phyloP scores from a whole-genome alignment of 2,797 vertebrate genomes.

The Mormyrus hasselquistii region DNA sequence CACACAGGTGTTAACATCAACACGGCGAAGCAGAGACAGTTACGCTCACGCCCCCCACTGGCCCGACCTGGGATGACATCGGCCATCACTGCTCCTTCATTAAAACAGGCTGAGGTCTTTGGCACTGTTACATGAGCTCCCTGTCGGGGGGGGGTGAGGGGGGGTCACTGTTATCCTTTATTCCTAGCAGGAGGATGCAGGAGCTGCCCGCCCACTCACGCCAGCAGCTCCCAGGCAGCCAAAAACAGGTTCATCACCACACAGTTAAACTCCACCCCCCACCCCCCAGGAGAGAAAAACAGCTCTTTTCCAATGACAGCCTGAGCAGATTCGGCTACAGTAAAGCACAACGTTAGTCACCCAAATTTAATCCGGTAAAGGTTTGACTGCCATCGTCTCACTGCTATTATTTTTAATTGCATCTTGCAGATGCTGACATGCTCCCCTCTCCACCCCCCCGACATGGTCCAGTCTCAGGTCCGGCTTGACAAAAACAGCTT shows the following conservation, averaged over 20 bases:
- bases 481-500: background rate
- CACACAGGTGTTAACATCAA: slow-evolving; percentile 37
- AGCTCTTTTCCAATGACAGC: background rate
- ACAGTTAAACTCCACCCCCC: background rate
- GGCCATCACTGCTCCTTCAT: background rate
- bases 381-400: background rate
- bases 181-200: background rate
- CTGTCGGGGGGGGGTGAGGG: background rate
- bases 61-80: background rate
- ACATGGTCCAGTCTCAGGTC: background rate
- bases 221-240: background rate
- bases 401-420: background rate
- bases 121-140: background rate
- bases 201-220: background rate
- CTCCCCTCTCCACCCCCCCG: background rate
- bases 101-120: background rate
- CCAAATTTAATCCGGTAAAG: background rate
- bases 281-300: background rate
- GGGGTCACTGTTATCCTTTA: background rate
- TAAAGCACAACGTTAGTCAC: background rate
- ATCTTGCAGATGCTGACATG: background rate
- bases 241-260: background rate
- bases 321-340: background rate
- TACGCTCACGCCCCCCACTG: slow-evolving; percentile 36
- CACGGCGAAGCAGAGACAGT: slow-evolving; percentile 35